These are phyloP conservation scores for Suncus etruscus DNA, from an alignment of 2,113 vertebrate genomes.

Conservation along the genomic window DNA sequence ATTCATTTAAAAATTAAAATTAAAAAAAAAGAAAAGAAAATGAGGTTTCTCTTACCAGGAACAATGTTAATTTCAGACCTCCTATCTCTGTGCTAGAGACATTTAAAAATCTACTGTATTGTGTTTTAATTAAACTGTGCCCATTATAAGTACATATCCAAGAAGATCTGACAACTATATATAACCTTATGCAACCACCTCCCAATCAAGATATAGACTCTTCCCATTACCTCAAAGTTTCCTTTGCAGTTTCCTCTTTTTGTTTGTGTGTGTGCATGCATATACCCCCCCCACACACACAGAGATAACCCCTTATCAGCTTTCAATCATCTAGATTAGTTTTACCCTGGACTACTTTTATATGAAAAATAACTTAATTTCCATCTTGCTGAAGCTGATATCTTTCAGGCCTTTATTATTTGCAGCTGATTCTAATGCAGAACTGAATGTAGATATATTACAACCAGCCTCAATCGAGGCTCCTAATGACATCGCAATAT, in stretches of 20 bases:
- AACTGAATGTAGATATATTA: background rate
- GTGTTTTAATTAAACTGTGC: background rate
- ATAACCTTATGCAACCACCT: background rate
- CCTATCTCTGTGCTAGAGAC: background rate
- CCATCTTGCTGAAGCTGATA: background rate
- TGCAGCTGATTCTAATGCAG: background rate
- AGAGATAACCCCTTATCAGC: background rate
- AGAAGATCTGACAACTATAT: background rate
- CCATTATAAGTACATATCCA: background rate
- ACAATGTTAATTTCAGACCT: background rate
- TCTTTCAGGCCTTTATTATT: background rate
- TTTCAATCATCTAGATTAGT: background rate
- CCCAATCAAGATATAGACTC: background rate
- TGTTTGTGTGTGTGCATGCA: too few relatives aligned
- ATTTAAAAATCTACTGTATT: background rate
- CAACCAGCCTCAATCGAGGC: background rate
- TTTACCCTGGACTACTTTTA: slow-evolving; percentile 1
- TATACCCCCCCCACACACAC: background rate
- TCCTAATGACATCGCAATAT: background rate
- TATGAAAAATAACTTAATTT: background rate
- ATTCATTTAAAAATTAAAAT: too few relatives aligned
- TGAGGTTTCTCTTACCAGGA: background rate
- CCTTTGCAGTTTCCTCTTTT: background rate
- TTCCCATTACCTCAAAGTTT: background rate
- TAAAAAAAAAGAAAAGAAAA: too few relatives aligned